Conservation (phyloP, 2,888 invertebrate species). For the Xestoiulus laeticollis region DNA sequence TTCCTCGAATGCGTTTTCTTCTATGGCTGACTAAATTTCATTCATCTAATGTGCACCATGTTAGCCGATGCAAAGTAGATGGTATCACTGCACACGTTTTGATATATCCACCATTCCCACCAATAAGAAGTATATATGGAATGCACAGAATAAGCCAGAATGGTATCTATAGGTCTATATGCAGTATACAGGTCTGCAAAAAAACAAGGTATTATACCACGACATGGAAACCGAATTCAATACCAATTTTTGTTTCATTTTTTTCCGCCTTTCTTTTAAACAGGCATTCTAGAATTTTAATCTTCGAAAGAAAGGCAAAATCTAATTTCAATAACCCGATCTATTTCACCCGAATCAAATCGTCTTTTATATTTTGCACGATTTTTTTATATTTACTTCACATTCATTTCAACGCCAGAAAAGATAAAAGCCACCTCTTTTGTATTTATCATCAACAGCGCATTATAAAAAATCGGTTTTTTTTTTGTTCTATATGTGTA, state of each 20-base stretch:
- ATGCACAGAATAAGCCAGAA: not conserved
- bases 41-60: not conserved
- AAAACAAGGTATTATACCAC: not conserved
- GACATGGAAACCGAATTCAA: not conserved
- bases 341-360: constrained; percentile 7
- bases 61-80: constrained; percentile 7
- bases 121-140: not conserved
- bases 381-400: not conserved
- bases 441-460: not conserved
- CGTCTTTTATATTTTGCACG: not conserved
- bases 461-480: not conserved
- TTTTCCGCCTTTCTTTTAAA: not conserved
- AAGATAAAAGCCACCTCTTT: not conserved
- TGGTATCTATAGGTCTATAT: too few relatives aligned
- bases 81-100: not conserved
- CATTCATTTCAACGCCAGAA: not conserved
- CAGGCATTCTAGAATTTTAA: not conserved
- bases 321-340: constrained; percentile 1
- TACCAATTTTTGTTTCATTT: not conserved
- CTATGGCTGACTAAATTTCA: constrained; percentile 26
- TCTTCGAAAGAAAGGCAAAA: not conserved
- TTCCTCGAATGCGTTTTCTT: not conserved
- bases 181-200: too few relatives aligned
- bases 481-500: not conserved
- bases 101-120: not conserved